Evolutionary conservation across 2,113 vertebrate species (phyloP), one percentile per base, ranked within the genome.

Genomic region (Coryphaenoides rupestris): DNA sequence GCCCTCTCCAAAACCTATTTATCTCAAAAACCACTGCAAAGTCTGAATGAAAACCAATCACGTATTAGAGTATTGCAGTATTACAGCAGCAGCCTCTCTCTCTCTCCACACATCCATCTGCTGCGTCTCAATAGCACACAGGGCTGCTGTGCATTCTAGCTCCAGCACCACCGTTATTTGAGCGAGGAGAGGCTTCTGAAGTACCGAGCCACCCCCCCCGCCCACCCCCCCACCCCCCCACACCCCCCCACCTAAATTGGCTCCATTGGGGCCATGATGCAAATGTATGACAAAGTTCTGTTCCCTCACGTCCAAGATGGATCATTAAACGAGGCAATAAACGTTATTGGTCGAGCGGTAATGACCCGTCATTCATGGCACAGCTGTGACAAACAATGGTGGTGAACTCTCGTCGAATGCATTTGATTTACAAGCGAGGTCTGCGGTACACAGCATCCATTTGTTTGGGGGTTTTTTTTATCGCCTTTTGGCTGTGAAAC

Each of bases 321-420:
- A 80, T 66, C 1, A 52, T 73, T 64, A 71, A 73, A 81, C 64
- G 70, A 69, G 64, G 60, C 33, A 68, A 66, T 77, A 77, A 80
- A 81, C 71, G 78, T 59, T 70, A 78, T 73, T 70, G 58, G 58
- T 21, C 57, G 15, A 16, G 58, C 7, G 21, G 57, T 67, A 67
- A 60, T 67, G 71, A 76, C 73, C 65, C 58, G 70, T 82, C 58
- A 58, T 46, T 83, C 60, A 68, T 22, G 4, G n/a, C 60, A 60
- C 68, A 68, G 75, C 76, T 69, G 58, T 50, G 72, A 58, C 19
- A 73, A 73, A 73, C 62, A 64, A 55, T 62, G 58, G 57, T 49
- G 59, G 50, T 28, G 19, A 62, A 66, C 61, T 52, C 54, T 40
- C 14, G 33, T 47, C 24, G 69, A 67, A 72, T 74, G 45, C 70